Evolutionary conservation across 2,888 invertebrate genomes (phyloP), one percentile per base, ranked within the genome.

Genomic region (Parelbella ahira): DNA sequence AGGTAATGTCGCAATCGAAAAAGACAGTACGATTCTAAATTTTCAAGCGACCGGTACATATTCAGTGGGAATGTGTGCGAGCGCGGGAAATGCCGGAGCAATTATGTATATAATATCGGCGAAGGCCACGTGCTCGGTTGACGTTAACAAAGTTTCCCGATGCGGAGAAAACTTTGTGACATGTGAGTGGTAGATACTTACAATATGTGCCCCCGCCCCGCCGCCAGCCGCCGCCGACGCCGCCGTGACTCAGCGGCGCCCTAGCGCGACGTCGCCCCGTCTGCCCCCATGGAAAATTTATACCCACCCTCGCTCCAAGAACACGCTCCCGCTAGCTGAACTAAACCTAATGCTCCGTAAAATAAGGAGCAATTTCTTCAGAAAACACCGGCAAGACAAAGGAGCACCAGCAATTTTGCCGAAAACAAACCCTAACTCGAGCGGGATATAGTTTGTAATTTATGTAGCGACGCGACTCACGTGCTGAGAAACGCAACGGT

Each of bases 91-190:
- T 63, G 24, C 10, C 19, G 68, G 63, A 61, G 57, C 76, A 76
- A 80, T 82, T 80, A 77, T 73, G 68, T 76, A 72, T 70, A 15
- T 15, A 68, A 71, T 74, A 78, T 71, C 67, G 66, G 68, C 73
- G 56, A 68, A 79, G 81, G 77, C 86, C 87, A 87, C 87, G 87
- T 87, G 87, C 79, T 86, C 84, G 63, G 71, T 74, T 86, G 84
- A 86, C 83, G 84, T 79, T 86, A 83, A 83, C 86, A 86, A 86
- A 87, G 86, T 87, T 87, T 86, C 70, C 70, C 77, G 79, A 83
- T 84, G 82, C 79, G 79, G 79, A 80, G 84, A 81, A 83, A 87
- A 86, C 84, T 87, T 87, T 82, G 83, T 84, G 86, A 86, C 86
- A 86, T 87, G 86, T 86, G 86, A 84, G 86, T 71, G 73, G 80